phyloP scores from a whole-genome alignment of 1,140 invertebrate species.

The Papilio dardanus region DNA sequence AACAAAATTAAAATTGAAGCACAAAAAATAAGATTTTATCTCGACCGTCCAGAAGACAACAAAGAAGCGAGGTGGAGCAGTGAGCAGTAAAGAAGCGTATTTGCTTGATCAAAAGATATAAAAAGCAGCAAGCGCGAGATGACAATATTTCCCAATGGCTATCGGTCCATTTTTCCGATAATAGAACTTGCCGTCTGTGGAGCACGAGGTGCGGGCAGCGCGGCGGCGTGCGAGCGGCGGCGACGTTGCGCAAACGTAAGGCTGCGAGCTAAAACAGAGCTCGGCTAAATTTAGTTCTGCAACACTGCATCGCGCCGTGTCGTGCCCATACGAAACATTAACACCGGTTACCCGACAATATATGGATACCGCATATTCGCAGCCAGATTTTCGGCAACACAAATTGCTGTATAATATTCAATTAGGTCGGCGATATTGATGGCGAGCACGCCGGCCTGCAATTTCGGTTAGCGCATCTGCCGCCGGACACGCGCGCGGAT shows the following conservation, averaged over 20 bases:
- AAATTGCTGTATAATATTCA: constrained; percentile 81
- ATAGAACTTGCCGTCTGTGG: constrained; percentile 68
- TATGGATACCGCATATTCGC: constrained; percentile 75
- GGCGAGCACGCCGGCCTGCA: constrained; percentile 62
- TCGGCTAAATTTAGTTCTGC: constrained; percentile 78
- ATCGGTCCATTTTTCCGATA: constrained; percentile 75
- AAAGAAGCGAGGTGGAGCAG: not conserved
- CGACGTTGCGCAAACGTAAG: constrained; percentile 74
- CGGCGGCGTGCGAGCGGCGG: constrained; percentile 38
- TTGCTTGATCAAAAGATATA: constrained; percentile 24
- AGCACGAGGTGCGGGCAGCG: no score
- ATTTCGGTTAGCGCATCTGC: constrained; percentile 78
- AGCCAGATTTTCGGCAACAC: constrained; percentile 79
- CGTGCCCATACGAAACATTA: constrained; percentile 77
- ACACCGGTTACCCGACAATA: constrained; percentile 69
- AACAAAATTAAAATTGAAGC: no score
- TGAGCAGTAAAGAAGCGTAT: constrained; percentile 5
- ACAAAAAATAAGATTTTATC: not conserved
- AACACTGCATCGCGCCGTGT: constrained; percentile 74
- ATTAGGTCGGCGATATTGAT: constrained; percentile 79
- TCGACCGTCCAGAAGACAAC: not conserved
- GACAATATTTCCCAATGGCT: constrained; percentile 62
- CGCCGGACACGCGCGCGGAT: constrained; percentile 59
- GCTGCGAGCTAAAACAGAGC: constrained; percentile 71
- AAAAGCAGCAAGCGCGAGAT: constrained; percentile 35